Base-by-base conservation (phyloP, 35 echinoderm and acorn worm genomes). In the Hemicentrotus pulcherrimus region DNA sequence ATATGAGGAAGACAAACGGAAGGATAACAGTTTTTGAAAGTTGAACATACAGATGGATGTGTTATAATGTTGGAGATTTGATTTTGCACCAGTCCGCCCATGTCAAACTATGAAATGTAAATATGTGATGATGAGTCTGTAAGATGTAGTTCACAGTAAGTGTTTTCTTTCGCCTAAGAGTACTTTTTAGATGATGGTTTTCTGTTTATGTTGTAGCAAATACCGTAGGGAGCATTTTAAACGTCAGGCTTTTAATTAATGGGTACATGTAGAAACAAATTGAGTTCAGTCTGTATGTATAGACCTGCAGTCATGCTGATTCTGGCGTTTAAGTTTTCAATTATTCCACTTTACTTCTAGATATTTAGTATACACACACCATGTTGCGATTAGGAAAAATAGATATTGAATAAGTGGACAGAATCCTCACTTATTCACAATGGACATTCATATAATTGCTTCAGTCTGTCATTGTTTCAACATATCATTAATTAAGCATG, bases 21-120 rank as follows among this genome's bases (percentile, higher is more conserved):
- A 78, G 50, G 22, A 8, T 78, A 78, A 28, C 65, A 78, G 65
- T 78, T 78, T 55, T 78, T 78, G 22, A 78, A 22, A 28, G 65
- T n/a, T 78, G 65, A 78, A 28, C 19, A 78, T 78, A 78, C 19
- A 78, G 65, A 78, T 78, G 22, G 28, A 78, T 78, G 28, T 78
- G 65, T n/a, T 78, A 78, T 78, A 78, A 18, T 22, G 19, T 78
- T 78, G 65, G 65, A 78, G 65, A 78, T 78, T 78, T 78, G 65
- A 78, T 78, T 78, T 78, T 78, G 65, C 65, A 78, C 65, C 65
- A 78, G 65, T 78, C 65, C 65, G 65, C 65, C 65, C 65, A 78
- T 78, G 65, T 78, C 65, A 78, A 78, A 78, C 65, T 78, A 22
- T 78, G 65, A 78, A 28, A 78, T 78, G 65, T 78, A 78, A 78